Base-by-base conservation (phyloP, 2,113 vertebrate genomes). In the Romanogobio albipinnatus region DNA sequence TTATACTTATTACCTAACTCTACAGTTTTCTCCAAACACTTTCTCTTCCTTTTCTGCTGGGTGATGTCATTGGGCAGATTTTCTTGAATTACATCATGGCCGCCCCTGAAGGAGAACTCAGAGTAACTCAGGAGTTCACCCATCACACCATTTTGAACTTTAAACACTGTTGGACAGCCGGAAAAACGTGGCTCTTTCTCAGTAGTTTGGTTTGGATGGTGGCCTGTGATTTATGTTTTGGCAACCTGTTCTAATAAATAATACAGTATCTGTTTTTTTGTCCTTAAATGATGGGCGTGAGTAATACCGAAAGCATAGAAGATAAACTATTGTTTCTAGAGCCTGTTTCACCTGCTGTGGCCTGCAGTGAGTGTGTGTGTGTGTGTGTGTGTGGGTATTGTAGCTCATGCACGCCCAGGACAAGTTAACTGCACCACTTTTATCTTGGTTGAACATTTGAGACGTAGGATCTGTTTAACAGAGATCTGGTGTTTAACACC, bases 391-490 rank as follows among this genome's bases (percentile, higher is more conserved):
- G 76, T 29, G 78, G n/a, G 39, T 62, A 45, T 58, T 76, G 70
- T 84, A 49, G 26, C 43, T 56, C 22, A 29, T 22, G 19, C 49
- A 74, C 36, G 9, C 77, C 77, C 71, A 80, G 45, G 15, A 17
- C 39, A 33, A 61, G 47, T 81, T 59, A 43, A 62, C 66, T 84
- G 56, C 78, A 53, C 53, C 10, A 33, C 62, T 29, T 87, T 74
- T 84, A 53, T 82, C 26, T 77, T 47, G 58, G 77, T 47, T 24
- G 14, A 76, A 76, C 47, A 76, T 75, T n/a, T 51, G 68, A n/a
- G 68, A 71, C 10, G 6, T 22, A 45, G n/a, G 14, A 14, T 76
- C 47, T 17, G 53, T 11, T 33, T 76, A 17, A 29, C 58, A 53
- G 45, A 53, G 15, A 36, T 33, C 33, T 45, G 74, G 43, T 33